Percentiles rank a stretch among this genome's conserved stretches.
phyloP scores from a whole-genome alignment of 2,797 vertebrate genomes.

The Toxotes lorentzi region DNA sequence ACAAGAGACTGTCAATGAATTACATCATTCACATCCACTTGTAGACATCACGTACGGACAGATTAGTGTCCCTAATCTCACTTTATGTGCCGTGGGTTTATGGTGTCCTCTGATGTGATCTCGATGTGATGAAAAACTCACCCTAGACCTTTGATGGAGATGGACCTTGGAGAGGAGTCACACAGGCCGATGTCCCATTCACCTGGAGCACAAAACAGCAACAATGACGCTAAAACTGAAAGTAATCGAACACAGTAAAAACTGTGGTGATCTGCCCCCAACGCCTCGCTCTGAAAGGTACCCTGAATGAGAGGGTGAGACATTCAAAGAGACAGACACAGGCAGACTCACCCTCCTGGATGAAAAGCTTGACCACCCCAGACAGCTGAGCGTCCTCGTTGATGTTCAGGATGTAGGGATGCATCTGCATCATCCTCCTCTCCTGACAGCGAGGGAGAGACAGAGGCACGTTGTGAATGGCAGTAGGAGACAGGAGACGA shows the following conservation, averaged over 20 bases:
- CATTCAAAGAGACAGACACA: not conserved
- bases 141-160: slow-evolving; percentile 90
- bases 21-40: not conserved
- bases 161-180: slow-evolving; percentile 78
- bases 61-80: not conserved
- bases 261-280: not conserved
- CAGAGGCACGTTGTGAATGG: not conserved
- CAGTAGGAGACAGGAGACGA: not conserved
- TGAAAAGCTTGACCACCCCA: slow-evolving; percentile 90
- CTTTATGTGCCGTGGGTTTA: not conserved
- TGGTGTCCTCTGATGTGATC: not conserved
- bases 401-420: slow-evolving; percentile 91
- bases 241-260: not conserved
- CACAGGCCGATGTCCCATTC: slow-evolving; percentile 87
- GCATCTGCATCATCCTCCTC: slow-evolving; percentile 88
- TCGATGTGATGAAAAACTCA: slow-evolving; percentile 66
- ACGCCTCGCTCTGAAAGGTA: not conserved
- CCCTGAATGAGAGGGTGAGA: not conserved
- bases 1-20: not conserved
- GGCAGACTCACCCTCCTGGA: slow-evolving; percentile 85
- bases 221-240: not conserved
- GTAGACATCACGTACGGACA: not conserved
- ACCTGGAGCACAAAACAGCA: slow-evolving; percentile 74
- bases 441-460: slow-evolving; percentile 79
- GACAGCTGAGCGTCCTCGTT: slow-evolving; percentile 93